These are phyloP conservation scores for Pseudomyrmex pallidus DNA, from an alignment of 1,140 invertebrate species.

Conservation along the genomic window DNA sequence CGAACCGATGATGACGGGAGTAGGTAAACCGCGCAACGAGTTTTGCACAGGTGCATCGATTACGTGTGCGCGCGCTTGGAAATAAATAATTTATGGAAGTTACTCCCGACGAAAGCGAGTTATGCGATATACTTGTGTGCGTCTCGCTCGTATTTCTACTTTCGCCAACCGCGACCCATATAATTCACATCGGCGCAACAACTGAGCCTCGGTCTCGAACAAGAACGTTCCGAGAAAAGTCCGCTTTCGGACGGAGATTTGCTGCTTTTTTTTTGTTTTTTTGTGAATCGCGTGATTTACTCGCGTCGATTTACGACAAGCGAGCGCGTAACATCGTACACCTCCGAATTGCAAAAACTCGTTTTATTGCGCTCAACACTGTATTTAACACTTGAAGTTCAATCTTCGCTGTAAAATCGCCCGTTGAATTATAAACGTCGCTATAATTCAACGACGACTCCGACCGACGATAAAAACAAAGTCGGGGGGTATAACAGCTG, in stretches of 20 bases:
- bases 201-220: background rate
- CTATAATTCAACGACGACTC: constrained; percentile 18
- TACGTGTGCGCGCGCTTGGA: background rate
- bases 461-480: constrained; percentile 28
- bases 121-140: background rate
- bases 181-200: constrained; percentile 1
- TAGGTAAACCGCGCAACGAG: constrained; percentile 51
- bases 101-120: constrained; percentile 29
- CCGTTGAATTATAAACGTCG: constrained; percentile 28
- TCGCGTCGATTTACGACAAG: too few species aligned
- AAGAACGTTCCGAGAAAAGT: background rate
- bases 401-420: background rate
- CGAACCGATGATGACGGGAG: constrained; percentile 29
- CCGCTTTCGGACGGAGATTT: background rate
- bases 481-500: constrained; percentile 11
- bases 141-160: constrained; percentile 38
- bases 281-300: too few species aligned
- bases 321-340: background rate
- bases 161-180: constrained; percentile 5
- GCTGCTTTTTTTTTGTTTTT: too few species aligned
- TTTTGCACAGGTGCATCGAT: constrained; percentile 51
- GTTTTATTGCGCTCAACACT: background rate
- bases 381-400: background rate
- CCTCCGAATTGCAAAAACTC: background rate
- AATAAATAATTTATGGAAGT: constrained; percentile 70